phyloP scores from a whole-genome alignment of 2,113 vertebrate genomes.

The Mungos mungo region DNA sequence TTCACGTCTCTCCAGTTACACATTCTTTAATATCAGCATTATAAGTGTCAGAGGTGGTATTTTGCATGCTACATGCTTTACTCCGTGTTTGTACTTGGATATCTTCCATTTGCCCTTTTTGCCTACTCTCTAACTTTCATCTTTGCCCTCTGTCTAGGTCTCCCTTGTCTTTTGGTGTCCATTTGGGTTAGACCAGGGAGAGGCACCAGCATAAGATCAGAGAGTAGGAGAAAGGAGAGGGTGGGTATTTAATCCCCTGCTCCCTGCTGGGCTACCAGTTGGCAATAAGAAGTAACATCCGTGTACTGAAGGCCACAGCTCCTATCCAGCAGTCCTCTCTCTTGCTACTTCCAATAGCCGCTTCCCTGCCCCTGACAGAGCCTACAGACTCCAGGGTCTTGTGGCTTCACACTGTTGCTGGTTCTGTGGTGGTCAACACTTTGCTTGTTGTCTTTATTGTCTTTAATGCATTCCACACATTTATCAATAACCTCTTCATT shows the following conservation, averaged over 20 bases:
- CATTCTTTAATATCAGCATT: not conserved
- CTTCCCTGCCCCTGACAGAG: not conserved
- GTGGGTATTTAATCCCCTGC: accelerated
- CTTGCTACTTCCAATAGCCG: not conserved
- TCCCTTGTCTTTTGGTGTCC: not conserved
- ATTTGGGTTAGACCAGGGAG: not conserved
- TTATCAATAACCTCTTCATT: not conserved
- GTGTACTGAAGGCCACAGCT: not conserved
- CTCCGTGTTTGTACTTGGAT: not conserved
- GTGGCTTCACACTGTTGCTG: not conserved
- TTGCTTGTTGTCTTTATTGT: not conserved
- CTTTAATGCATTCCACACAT: not conserved
- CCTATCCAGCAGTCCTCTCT: not conserved
- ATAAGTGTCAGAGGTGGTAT: not conserved
- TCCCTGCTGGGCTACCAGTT: not conserved
- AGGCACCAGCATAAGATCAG: not conserved
- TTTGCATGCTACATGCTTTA: not conserved
- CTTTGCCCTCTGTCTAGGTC: not conserved
- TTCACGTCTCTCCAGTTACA: not conserved
- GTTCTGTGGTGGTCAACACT: not conserved
- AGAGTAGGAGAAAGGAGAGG: not conserved
- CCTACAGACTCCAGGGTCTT: not conserved
- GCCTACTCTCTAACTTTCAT: not conserved
- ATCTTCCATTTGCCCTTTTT: not conserved
- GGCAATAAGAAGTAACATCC: not conserved